Conservation (phyloP, 2,888 invertebrate genomes). For the Meiosimyza decipiens region DNA sequence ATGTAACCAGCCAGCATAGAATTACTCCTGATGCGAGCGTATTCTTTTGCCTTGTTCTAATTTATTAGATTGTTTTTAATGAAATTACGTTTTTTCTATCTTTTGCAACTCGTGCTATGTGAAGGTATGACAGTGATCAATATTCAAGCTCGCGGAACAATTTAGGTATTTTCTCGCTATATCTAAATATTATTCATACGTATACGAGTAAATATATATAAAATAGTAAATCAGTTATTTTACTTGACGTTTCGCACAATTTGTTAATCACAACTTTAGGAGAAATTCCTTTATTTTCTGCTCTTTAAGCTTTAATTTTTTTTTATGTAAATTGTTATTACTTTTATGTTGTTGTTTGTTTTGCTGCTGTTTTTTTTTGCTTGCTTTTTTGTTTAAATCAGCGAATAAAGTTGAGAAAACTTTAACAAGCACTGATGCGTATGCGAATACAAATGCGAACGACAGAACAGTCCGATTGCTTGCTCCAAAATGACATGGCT, state of each 20-base stretch:
- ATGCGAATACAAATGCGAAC: conserved; percentile 39
- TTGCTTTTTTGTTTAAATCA: conserved; percentile 1
- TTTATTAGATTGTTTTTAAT: neutral
- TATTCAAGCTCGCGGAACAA: neutral
- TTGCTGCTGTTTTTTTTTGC: neutral
- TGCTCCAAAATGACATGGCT: conserved; percentile 39
- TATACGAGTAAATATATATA: too few species aligned
- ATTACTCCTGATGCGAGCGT: neutral
- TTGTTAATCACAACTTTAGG: neutral
- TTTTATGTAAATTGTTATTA: conserved; percentile 23
- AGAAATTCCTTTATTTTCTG: conserved; percentile 6
- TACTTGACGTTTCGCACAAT: too few species aligned
- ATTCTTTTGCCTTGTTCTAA: too few species aligned
- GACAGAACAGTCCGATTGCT: conserved; percentile 43
- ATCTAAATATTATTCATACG: too few species aligned
- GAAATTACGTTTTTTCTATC: neutral
- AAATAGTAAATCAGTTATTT: too few species aligned
- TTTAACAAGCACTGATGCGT: conserved; percentile 3
- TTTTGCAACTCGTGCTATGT: too few species aligned
- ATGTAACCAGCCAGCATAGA: conserved; percentile 27
- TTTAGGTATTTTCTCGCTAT: neutral
- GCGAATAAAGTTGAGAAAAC: too few species aligned
- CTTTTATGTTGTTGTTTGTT: neutral
- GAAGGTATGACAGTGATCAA: too few species aligned
- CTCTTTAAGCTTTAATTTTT: conserved; percentile 21